Conservation (phyloP, 2,888 invertebrate species). For the Spilarctia lutea region DNA sequence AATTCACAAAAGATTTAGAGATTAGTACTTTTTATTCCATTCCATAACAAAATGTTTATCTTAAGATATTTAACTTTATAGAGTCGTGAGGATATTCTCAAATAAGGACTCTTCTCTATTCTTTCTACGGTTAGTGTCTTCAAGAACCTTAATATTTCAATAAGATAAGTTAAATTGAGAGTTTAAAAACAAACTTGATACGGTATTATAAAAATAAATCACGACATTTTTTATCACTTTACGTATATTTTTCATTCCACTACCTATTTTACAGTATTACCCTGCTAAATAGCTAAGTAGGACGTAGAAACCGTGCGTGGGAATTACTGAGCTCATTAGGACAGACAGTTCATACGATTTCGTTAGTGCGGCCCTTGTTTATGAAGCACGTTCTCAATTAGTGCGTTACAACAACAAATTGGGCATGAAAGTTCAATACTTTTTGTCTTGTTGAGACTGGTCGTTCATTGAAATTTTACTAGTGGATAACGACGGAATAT, state of each 20-base stretch:
- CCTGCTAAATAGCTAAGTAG: slow-evolving; percentile 1
- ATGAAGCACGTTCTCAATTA: slow-evolving; percentile 15
- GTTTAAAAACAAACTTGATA: neutral
- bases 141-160: neutral
- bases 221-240: neutral
- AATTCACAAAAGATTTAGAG: neutral
- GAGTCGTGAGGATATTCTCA: neutral
- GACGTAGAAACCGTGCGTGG: neutral
- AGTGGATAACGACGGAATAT: no score
- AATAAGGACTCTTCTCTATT: neutral
- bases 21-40: neutral
- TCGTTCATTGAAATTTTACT: no score
- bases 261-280: neutral
- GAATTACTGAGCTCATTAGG: slow-evolving; percentile 18
- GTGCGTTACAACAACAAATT: slow-evolving; percentile 3
- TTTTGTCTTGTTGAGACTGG: neutral
- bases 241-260: neutral
- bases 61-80: neutral
- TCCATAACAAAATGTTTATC: no score
- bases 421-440: neutral
- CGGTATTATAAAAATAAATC: neutral
- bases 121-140: neutral
- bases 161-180: neutral
- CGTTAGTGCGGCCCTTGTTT: slow-evolving; percentile 11
- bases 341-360: slow-evolving; percentile 9